Evolutionary conservation across 2,888 invertebrate genomes (phyloP), one percentile per base, ranked within the genome.

Genomic region (Meandrusa payeni): DNA sequence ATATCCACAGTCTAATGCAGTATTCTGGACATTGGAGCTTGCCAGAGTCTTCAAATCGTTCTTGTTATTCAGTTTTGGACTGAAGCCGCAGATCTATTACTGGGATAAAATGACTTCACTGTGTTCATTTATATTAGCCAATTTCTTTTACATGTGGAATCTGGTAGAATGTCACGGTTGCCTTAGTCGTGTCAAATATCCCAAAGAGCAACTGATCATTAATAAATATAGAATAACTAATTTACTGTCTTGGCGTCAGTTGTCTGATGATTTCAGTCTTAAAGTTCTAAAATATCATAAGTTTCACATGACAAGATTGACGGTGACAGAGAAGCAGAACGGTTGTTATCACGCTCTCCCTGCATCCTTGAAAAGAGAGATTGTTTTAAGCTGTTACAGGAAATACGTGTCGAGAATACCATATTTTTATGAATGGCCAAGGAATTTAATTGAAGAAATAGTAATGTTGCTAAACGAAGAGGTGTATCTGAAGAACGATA

Each of bases 61-160:
- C 26, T 27, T 46, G n/a, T 23, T 52, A 15, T 52, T 47, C 20
- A 49, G 49, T 41, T 52, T 52, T 23, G 47, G 49, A 5, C 24
- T 51, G 5, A 47, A 32, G 9, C 43, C 47, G 3, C 39, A 43
- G 1, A 41, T 46, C 9, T 47, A 51, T 33, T 51, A 46, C 31
- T 46, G 47, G 32, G 51, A 49, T 15, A 52, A 49, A 43, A 44
- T 49, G 40, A 31, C 44, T 13, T 47, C 47, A 26, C 20, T 52
- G 13, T 26, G 43, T 19, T 33, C 43, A 2, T 52, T 46, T 26
- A 22, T 46, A 15, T 15, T 49, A 24, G 51, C 51, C 1, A 52
- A 47, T 41, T 15, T 46, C n/a, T 52, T 52, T 36, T 52, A 49
- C 26, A 40, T 49, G 47, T 52, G 51, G 49, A 52, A 46, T 41